A percentile compares a stretch with the other conserved stretches of the same genome.
phyloP scores from a whole-genome alignment of 2,888 invertebrate genomes.

The Stegophylla sp. region DNA sequence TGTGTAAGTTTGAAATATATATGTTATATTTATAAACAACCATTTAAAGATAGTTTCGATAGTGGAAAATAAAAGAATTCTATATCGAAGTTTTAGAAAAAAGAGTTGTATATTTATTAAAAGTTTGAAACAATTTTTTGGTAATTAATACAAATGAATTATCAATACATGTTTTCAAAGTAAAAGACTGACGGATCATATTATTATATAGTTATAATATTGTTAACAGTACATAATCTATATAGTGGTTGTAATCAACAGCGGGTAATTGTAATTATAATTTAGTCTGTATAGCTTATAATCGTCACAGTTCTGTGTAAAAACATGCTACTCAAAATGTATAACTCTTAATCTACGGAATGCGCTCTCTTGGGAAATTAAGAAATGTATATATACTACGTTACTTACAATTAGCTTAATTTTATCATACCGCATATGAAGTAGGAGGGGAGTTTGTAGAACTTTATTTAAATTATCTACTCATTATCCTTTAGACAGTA shows the following conservation, averaged over 20 bases:
- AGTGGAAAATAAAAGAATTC: neutral
- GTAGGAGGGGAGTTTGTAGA: slow-evolving; percentile 21
- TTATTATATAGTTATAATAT: no score
- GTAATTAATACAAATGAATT: no score
- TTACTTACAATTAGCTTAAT: slow-evolving; percentile 57
- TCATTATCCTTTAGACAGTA: slow-evolving; percentile 46
- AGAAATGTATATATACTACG: slow-evolving; percentile 26
- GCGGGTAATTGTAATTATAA: neutral
- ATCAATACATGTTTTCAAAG: no score
- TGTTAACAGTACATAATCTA: neutral
- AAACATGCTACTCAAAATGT: slow-evolving; percentile 23
- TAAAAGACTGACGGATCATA: no score
- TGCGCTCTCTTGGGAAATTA: slow-evolving; percentile 50
- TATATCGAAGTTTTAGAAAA: neutral
- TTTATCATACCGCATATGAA: slow-evolving; percentile 34
- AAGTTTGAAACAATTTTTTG: neutral
- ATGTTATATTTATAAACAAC: neutral
- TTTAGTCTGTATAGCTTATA: neutral
- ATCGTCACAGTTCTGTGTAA: slow-evolving; percentile 11
- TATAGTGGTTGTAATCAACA: neutral
- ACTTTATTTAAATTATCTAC: slow-evolving; percentile 54
- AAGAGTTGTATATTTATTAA: neutral
- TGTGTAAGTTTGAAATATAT: neutral
- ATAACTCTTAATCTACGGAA: slow-evolving; percentile 16
- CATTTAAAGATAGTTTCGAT: neutral